These are phyloP conservation scores for Phalacrocorax carbo DNA, from an alignment of 2,113 vertebrate species.

Conservation along the genomic window DNA sequence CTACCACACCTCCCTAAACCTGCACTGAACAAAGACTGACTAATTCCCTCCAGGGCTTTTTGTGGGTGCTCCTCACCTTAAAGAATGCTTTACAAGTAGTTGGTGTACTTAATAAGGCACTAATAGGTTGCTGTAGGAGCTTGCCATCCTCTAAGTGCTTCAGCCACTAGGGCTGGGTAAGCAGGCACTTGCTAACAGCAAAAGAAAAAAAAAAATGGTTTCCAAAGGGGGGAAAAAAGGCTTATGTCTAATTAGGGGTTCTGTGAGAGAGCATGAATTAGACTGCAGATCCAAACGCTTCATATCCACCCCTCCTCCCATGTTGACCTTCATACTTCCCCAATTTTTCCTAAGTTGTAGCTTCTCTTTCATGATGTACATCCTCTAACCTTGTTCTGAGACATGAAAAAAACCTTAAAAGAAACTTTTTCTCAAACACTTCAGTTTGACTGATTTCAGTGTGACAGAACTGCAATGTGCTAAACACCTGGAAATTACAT, in stretches of 20 bases:
- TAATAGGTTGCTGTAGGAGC: neutral
- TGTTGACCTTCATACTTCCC: neutral
- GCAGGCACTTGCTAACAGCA: neutral
- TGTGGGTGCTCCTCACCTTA: neutral
- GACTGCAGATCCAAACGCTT: neutral
- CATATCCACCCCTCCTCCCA: neutral
- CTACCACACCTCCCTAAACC: conserved; percentile 4
- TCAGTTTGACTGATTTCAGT: neutral
- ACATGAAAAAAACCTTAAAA: neutral
- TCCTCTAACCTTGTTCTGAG: neutral
- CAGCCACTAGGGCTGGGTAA: neutral
- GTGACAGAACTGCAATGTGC: neutral
- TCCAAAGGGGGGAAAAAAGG: neutral
- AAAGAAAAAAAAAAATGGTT: neutral
- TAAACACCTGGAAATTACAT: neutral
- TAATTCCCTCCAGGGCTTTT: conserved; percentile 33
- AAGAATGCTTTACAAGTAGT: neutral
- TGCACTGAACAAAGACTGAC: neutral
- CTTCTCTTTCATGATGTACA: neutral
- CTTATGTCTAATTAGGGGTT: neutral
- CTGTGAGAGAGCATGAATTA: neutral
- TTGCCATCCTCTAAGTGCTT: neutral
- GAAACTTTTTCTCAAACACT: neutral
- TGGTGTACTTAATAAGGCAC: neutral
- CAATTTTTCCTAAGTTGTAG: neutral